These are phyloP conservation scores for Erythrolamprus reginae DNA, from an alignment of 2,113 vertebrate genomes.

Conservation along the genomic window DNA sequence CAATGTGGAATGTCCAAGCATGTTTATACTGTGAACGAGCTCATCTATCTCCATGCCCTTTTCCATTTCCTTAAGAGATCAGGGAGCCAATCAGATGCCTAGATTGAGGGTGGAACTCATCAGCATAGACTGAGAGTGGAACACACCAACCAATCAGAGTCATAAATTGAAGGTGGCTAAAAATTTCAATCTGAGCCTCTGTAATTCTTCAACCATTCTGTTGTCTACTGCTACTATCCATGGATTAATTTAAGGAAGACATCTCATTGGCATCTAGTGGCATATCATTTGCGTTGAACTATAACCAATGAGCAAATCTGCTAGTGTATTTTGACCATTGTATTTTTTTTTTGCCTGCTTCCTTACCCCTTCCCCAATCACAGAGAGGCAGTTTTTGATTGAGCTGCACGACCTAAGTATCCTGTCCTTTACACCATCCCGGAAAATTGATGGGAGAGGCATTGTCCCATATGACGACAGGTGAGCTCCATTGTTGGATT, in stretches of 20 bases:
- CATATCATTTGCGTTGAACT: not conserved
- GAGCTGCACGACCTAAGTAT: conserved; percentile 77
- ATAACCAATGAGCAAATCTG: not conserved
- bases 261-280: too few species aligned
- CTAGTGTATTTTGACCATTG: not conserved
- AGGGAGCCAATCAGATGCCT: not conserved
- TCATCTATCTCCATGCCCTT: not conserved
- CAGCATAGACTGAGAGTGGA: too few species aligned
- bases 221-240: not conserved
- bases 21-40: not conserved
- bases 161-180: not conserved
- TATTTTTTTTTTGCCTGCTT: not conserved
- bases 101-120: not conserved
- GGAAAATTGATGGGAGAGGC: conserved; percentile 78
- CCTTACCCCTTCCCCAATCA: not conserved
- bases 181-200: not conserved
- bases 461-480: conserved; percentile 87
- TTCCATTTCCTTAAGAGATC: not conserved
- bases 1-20: not conserved
- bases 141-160: not conserved
- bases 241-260: not conserved
- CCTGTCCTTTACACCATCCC: conserved; percentile 81
- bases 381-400: conserved; percentile 79
- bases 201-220: not conserved
- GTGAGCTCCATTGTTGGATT: conserved; percentile 43